Evolutionary conservation across 2,888 invertebrate genomes (phyloP).

Genomic region (Cyclophora punctaria): DNA sequence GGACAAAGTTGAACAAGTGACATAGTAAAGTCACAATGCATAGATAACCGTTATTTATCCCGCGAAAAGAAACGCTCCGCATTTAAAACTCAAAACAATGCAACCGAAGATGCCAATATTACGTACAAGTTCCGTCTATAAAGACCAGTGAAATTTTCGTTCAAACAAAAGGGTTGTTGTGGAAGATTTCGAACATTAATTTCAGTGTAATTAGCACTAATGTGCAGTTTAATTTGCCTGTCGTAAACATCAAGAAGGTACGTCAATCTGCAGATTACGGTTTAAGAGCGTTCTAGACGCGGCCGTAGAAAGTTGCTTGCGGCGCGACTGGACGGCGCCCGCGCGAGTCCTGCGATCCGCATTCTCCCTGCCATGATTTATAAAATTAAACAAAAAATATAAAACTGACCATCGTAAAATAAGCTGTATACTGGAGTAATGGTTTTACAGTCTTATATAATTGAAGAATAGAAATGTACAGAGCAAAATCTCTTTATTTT

Average conservation of each 20-base stretch:
- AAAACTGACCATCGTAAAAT: slow-evolving; percentile 52
- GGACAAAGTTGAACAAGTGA: no score
- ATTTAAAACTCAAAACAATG: slow-evolving; percentile 1
- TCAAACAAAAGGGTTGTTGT: slow-evolving; percentile 19
- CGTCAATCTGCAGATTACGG: slow-evolving; percentile 72
- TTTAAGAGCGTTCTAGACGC: slow-evolving; percentile 71
- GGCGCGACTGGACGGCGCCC: slow-evolving; percentile 72
- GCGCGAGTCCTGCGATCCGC: slow-evolving; percentile 68
- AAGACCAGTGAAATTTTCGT: slow-evolving; percentile 21
- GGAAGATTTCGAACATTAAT: slow-evolving; percentile 31
- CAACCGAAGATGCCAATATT: neutral
- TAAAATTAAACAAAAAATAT: slow-evolving; percentile 55
- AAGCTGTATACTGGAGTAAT: slow-evolving; percentile 45
- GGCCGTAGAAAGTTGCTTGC: slow-evolving; percentile 72
- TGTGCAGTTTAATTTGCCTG: slow-evolving; percentile 64
- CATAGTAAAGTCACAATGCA: no score
- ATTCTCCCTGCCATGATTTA: slow-evolving; percentile 59
- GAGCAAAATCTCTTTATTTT: no score
- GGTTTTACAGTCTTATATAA: slow-evolving; percentile 37
- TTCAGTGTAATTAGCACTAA: slow-evolving; percentile 48
- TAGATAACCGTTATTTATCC: no score
- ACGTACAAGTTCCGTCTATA: slow-evolving; percentile 1
- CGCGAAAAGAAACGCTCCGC: neutral
- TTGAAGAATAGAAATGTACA: slow-evolving; percentile 42
- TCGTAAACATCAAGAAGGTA: slow-evolving; percentile 64